Base-by-base conservation (phyloP, 2,797 vertebrate species). In the Delichon dasypus region DNA sequence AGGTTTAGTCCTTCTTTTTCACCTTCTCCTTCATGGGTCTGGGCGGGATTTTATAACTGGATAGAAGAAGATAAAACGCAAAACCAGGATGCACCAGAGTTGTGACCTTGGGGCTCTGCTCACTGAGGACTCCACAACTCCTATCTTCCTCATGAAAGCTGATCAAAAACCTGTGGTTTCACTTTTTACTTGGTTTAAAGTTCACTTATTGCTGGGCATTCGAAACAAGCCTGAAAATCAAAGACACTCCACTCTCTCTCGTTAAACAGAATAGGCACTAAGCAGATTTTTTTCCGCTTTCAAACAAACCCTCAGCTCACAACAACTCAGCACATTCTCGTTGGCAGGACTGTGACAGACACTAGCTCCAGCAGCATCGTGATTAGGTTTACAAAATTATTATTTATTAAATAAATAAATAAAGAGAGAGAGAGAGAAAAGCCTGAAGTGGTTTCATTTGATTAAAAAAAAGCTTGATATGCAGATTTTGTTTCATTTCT, bases 101-200 rank as follows among this genome's bases (percentile, higher is more conserved):
- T 10, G n/a, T 4, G 10, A 36, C 13, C 29, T 23, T 40, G 3
- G 4, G 7, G 0, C 57, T 16, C 36, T 5, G 20, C 9, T 11
- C 38, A 3, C 22, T 0, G 38, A 27, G 66, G n/a, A 17, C 10
- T 22, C 7, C 68, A 29, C 16, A 20, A 2, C 5, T 21, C 19
- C 48, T n/a, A 10, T 38, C 51, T 25, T 38, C 38, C 2, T 10
- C 8, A 4, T 0, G 16, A 62, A 20, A 57, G 20, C 34, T 10
- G 40, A 53, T 15, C 20, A 10, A 58, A 53, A 16, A 9, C 20
- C 62, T 9, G 3, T 0, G 3, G 8, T 16, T 58, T 29, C 17
- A 29, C 36, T 62, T 76, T 27, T 16, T 6, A 7, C 11, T 74
- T 7, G 8, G 4, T 48, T 21, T 16, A 1, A 64, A 47, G 36